Conservation (phyloP, 2,888 invertebrate genomes). For the Mystacides longicornis region DNA sequence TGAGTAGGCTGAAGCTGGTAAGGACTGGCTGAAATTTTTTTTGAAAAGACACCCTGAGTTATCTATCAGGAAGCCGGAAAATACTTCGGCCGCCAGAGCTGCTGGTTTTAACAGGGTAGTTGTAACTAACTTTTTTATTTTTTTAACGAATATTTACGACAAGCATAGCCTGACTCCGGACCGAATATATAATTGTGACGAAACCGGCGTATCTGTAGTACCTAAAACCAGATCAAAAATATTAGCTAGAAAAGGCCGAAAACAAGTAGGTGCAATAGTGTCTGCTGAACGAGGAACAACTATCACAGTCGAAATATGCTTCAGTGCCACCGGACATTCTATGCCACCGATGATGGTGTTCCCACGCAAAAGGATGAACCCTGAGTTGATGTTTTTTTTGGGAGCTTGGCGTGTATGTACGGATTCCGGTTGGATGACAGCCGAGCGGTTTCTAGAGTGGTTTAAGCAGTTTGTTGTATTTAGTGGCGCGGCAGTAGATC, state of each 20-base stretch:
- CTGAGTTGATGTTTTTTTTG: background rate
- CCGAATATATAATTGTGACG: conserved; percentile 6
- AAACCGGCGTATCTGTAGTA: conserved; percentile 1
- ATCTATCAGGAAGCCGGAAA: conserved; percentile 1
- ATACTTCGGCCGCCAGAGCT: conserved; percentile 6
- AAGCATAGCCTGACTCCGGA: background rate
- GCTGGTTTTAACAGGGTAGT: conserved; percentile 5
- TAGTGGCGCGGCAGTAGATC: conserved; percentile 1
- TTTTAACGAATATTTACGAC: background rate
- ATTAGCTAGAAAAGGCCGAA: conserved; percentile 2
- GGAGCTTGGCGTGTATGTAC: background rate
- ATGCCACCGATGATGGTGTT: conserved; percentile 1
- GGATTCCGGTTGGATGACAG: conserved; percentile 1
- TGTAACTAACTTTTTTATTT: background rate
- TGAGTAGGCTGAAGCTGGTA: conserved; percentile 1
- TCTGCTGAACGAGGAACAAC: conserved; percentile 4
- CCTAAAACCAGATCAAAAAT: background rate
- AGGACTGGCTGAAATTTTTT: conserved; percentile 3
- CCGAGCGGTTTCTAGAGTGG: background rate
- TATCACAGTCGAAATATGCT: conserved; percentile 3
- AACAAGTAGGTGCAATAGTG: background rate
- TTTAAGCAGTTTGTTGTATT: background rate
- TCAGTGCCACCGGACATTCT: background rate
- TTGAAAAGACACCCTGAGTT: conserved; percentile 3
- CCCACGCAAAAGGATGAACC: background rate